Evolutionary conservation across 2,888 invertebrate genomes (phyloP).

Genomic region (Protonemura montana): DNA sequence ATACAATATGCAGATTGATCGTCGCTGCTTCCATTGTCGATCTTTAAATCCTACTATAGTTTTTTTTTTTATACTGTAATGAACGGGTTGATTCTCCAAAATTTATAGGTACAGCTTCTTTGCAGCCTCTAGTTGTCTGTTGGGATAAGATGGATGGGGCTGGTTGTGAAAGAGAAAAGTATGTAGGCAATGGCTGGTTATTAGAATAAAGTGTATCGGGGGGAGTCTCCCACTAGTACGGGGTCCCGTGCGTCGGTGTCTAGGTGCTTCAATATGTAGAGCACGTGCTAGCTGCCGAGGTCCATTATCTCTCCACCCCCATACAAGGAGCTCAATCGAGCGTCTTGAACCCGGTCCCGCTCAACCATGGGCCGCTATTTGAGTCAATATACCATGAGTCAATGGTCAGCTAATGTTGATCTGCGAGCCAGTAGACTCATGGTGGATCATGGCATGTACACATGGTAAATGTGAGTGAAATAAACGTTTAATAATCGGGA

Average conservation of each 20-base stretch:
- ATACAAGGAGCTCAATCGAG: constrained; percentile 12
- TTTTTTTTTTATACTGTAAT: constrained; percentile 36
- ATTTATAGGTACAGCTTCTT: constrained; percentile 45
- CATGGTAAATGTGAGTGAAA: constrained; percentile 10
- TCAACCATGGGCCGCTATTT: background rate
- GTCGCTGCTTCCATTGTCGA: constrained; percentile 31
- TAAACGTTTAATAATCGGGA: constrained; percentile 33
- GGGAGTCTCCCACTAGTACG: constrained; percentile 3
- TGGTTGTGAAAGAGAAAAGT: constrained; percentile 33
- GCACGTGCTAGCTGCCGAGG: background rate
- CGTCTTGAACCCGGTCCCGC: background rate
- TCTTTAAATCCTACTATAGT: constrained; percentile 17
- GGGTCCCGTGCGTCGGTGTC: background rate
- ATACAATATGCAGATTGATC: constrained; percentile 40
- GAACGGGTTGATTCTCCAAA: constrained; percentile 43
- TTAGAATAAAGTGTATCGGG: constrained; percentile 29
- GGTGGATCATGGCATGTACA: background rate
- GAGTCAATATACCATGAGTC: background rate
- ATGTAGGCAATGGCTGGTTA: constrained; percentile 36
- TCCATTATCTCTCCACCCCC: constrained; percentile 36
- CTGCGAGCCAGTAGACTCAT: background rate
- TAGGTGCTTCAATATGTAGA: background rate
- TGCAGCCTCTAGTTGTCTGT: constrained; percentile 26
- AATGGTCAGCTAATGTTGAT: background rate
- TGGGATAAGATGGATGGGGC: constrained; percentile 40